Base-by-base conservation (phyloP, 1,140 invertebrate genomes). In the Drosophila parabipectinata region DNA sequence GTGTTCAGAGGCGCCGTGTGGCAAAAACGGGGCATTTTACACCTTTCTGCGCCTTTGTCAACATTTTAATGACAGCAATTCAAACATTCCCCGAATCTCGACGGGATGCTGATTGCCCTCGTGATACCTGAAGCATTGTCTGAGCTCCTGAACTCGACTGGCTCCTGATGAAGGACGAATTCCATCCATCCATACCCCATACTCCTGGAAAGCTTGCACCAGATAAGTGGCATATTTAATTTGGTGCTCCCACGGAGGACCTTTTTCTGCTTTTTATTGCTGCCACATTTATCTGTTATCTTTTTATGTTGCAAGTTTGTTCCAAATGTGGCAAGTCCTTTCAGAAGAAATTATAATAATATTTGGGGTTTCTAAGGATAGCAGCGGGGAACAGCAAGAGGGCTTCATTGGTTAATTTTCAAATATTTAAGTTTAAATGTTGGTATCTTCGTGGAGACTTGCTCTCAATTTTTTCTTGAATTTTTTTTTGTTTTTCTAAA, bases 51-150 rank as follows among this genome's bases (percentile, higher is more conserved):
- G 77, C 80, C 75, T 89, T 90, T 90, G 85, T 90, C 87, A 90
- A 90, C 85, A 90, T 90, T 90, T 90, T 90, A 90, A 90, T 90
- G 85, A 90, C 85, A 85, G 87, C 85, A 85, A 90, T 90, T 90
- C 87, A 81, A 71, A 87, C 57, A 83, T 82, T 68, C 63, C 60
- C 61, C 52, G 63, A 62, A 62, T 58, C 44, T 56, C 44, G 39
- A 28, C 34, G 54, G 57, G 37, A 41, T 67, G 64, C 74, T 82
- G 82, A 85, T 85, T 75, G 78, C 59, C 69, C 75, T 50, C 58
- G 44, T 64, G 82, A 85, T 85, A 85, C 71, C 74, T 71, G 83
- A 32, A 32, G 37, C 74, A 82, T 85, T 81, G 81, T 85, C 61
- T 81, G 80, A 45, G 18, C 32, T 37, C 44, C 32, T 34, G 32